Conservation (phyloP, 2,888 invertebrate species). For the Leptopilina myrica region DNA sequence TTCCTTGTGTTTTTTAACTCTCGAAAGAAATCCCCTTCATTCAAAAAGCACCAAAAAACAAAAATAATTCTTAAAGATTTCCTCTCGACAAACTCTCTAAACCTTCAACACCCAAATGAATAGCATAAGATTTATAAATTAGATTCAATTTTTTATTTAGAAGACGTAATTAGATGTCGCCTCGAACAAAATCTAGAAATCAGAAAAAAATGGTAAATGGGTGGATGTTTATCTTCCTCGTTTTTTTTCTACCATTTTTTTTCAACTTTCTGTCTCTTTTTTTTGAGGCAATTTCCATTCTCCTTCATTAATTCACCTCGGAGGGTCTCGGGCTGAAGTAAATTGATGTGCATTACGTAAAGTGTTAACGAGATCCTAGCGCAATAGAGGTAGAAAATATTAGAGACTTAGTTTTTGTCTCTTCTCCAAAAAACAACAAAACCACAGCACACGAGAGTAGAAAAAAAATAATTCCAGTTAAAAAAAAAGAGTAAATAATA, state of each 20-base stretch:
- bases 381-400: constrained; percentile 40
- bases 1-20: too few relatives aligned
- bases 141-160: background rate
- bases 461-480: too few relatives aligned
- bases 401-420: constrained; percentile 35
- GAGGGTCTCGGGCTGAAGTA: constrained; percentile 44
- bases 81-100: too few relatives aligned
- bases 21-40: too few relatives aligned
- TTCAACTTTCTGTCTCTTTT: background rate
- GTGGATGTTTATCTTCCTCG: background rate
- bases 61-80: too few relatives aligned
- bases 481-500: too few relatives aligned
- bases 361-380: constrained; percentile 57
- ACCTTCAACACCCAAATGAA: background rate
- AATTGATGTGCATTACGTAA: constrained; percentile 57
- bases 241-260: too few relatives aligned
- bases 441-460: background rate
- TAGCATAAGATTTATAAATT: background rate
- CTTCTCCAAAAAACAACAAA: background rate
- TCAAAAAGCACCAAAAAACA: too few relatives aligned
- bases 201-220: constrained; percentile 8
- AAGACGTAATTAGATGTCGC: constrained; percentile 8
- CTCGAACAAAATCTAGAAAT: constrained; percentile 6
- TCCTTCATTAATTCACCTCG: constrained; percentile 28
- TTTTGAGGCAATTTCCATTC: constrained; percentile 10